Evolutionary conservation across 2,797 vertebrate genomes (phyloP).

Genomic region (Cossypha caffra): DNA sequence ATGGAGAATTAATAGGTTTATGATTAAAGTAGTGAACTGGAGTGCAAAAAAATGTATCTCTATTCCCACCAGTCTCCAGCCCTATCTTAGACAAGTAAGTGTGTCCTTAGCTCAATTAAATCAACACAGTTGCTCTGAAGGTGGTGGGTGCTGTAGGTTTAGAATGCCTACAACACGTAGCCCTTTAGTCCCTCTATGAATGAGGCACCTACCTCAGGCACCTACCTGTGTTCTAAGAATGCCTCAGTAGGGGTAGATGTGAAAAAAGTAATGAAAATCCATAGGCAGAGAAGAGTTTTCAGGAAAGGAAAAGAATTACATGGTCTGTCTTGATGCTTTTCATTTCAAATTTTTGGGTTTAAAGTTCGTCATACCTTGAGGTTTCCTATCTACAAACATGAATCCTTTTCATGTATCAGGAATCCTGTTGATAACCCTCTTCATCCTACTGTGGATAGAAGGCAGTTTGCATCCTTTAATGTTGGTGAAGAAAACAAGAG

Average conservation of each 20-base stretch:
- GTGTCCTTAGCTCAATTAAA: not conserved
- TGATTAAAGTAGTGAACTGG: not conserved
- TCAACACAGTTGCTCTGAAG: not conserved
- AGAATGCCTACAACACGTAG: not conserved
- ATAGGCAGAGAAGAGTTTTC: not conserved
- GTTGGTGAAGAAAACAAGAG: conserved; percentile 33
- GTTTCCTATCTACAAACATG: not conserved
- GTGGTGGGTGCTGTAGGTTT: not conserved
- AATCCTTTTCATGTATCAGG: not conserved
- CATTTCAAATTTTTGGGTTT: not conserved
- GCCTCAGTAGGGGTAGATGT: not conserved
- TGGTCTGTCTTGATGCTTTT: not conserved
- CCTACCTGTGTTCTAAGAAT: not conserved
- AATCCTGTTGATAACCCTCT: not conserved
- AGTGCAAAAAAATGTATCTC: not conserved
- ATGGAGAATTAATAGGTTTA: not conserved
- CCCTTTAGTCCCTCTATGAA: not conserved
- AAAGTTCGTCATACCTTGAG: not conserved
- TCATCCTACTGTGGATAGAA: not conserved
- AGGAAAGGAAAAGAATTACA: not conserved
- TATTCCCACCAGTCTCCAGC: not conserved
- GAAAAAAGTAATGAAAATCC: not conserved
- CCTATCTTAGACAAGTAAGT: not conserved
- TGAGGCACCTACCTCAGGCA: not conserved
- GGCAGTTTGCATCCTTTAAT: conserved; percentile 6